Evolutionary conservation across 2,888 invertebrate species (phyloP), one percentile per base, ranked within the genome.

Genomic region (Melipona beecheii): DNA sequence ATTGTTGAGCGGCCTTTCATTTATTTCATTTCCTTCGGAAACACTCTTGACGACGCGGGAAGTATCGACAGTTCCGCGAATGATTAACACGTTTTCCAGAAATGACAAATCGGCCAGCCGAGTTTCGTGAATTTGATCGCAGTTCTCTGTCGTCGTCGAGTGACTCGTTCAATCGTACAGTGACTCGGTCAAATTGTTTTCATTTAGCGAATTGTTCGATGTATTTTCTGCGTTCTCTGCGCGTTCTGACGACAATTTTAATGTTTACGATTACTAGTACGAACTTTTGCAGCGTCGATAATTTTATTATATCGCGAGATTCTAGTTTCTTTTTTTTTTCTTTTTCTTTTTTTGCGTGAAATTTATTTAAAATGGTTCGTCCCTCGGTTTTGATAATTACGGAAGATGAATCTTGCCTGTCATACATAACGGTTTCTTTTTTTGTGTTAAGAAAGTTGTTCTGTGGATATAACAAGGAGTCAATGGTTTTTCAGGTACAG

Each of bases 401-500:
- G 11, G n/a, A 17, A 73, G n/a, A n/a, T 21, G 17, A 1, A 31
- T 19, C 31, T 71, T 50, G 6, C 21, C 13, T 27, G 27, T 21
- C 4, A 19, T 43, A 24, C 11, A 13, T 27, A 4, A 49, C 21
- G 9, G 15, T 56, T 65, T 56, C 2, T 17, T 66, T 77, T 65
- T 19, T 19, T 43, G 11, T 43, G 43, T 9, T 43, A 43, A 36
- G 36, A 9, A 9, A 36, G 9, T 11, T 43, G 43, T 43, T 43
- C 43, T 43, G 15, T n/a, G 56, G 15, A 2, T 58, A n/a, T 58
- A 31, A 49, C 36, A 27, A 78, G 0, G 3, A 5, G n/a, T 60
- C 11, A 9, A 50, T 66, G 24, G 17, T 74, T 73, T 84, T 24
- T 0, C 62, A 85, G 68, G 83, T 90, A 13, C 77, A 79, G 69